phyloP scores from a whole-genome alignment of 2,113 vertebrate genomes.

The Mesembrinibis cayennensis region DNA sequence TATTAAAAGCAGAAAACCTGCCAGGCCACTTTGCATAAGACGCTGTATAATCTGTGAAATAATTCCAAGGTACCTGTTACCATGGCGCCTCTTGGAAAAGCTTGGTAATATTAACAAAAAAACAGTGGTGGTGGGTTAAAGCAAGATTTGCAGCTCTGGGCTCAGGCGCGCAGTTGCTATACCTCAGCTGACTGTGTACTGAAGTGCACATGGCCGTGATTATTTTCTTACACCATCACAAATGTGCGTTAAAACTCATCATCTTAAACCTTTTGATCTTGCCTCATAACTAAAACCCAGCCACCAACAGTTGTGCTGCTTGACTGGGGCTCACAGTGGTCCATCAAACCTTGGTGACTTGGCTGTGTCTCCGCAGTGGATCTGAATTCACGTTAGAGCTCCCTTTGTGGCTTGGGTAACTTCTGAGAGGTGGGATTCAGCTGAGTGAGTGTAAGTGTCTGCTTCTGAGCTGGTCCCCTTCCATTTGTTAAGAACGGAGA shows the following conservation, averaged over 20 bases:
- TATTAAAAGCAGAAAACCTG: constrained; percentile 12
- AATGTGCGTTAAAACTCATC: background rate
- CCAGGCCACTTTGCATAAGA: background rate
- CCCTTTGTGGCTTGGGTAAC: background rate
- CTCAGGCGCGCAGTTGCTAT: background rate
- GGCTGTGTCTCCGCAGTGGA: background rate
- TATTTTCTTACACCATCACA: background rate
- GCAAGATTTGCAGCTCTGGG: background rate
- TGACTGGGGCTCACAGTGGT: background rate
- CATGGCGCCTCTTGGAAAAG: constrained; percentile 34
- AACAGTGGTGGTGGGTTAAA: background rate
- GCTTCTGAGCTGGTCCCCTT: background rate
- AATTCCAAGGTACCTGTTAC: constrained; percentile 42
- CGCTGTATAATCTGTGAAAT: background rate
- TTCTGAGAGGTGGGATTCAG: background rate
- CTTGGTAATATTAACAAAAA: background rate
- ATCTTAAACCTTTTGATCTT: background rate
- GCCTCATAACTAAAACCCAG: background rate
- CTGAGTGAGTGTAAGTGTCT: background rate
- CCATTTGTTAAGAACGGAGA: background rate
- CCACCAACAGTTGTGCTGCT: background rate
- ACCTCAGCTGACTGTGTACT: background rate
- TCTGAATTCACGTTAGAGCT: background rate
- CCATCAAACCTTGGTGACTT: background rate
- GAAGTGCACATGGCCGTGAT: background rate